Evolutionary conservation across 1,140 invertebrate genomes (phyloP).

Genomic region (Hypothenemus hampei): DNA sequence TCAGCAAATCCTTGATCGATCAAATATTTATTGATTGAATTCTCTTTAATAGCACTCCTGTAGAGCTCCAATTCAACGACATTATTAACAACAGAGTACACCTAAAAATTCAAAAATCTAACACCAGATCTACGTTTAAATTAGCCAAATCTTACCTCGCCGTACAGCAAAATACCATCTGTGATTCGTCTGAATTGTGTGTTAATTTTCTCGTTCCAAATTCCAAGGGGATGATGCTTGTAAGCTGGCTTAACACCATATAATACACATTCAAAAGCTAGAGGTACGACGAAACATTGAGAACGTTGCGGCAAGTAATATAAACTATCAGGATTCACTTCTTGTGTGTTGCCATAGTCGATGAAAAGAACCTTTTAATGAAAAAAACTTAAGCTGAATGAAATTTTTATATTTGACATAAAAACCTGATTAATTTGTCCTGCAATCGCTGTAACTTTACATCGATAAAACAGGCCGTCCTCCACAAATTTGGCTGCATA

Average conservation of each 20-base stretch:
- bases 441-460: constrained; percentile 36
- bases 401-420: constrained; percentile 1
- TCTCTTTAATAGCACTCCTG: constrained; percentile 31
- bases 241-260: constrained; percentile 61
- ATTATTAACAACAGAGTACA: constrained; percentile 75
- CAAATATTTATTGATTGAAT: constrained; percentile 57
- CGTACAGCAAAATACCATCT: constrained; percentile 41
- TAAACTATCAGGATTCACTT: constrained; percentile 41
- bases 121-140: background rate
- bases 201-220: constrained; percentile 57
- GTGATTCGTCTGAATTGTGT: constrained; percentile 48
- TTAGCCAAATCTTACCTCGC: constrained; percentile 42
- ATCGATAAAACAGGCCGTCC: constrained; percentile 45
- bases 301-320: constrained; percentile 38
- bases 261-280: constrained; percentile 69
- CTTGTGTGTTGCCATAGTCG: constrained; percentile 67
- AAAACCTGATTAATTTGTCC: constrained; percentile 24
- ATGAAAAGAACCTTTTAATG: constrained; percentile 61
- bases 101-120: constrained; percentile 42
- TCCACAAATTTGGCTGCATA: constrained; percentile 44
- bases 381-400: constrained; percentile 1
- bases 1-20: constrained; percentile 59
- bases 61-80: constrained; percentile 61
- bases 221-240: constrained; percentile 49
- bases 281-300: constrained; percentile 42